Conservation (phyloP, 2,113 vertebrate species). For the Megaceryle torquata region DNA sequence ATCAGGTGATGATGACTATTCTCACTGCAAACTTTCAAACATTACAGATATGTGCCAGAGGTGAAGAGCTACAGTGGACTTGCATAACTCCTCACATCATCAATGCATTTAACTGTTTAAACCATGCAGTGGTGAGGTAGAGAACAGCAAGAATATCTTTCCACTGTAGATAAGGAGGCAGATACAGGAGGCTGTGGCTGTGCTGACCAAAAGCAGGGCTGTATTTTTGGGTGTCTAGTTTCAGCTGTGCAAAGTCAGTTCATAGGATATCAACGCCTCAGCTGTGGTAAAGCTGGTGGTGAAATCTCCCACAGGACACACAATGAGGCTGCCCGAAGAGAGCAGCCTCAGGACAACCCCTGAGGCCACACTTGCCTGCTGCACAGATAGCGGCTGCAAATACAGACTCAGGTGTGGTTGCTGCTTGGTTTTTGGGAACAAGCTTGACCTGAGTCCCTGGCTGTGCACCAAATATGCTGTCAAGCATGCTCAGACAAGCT, state of each 20-base stretch:
- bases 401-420: background rate
- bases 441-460: background rate
- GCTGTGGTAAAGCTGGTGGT: background rate
- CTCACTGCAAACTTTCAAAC: background rate
- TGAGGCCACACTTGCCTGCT: background rate
- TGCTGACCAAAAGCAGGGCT: background rate
- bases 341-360: background rate
- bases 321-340: background rate
- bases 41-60: background rate
- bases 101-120: background rate
- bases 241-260: background rate
- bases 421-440: background rate
- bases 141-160: background rate
- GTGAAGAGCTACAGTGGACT: background rate
- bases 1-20: background rate
- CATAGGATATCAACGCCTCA: background rate
- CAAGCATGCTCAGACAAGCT: constrained; percentile 18
- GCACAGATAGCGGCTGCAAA: background rate
- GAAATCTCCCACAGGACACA: background rate
- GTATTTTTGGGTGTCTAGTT: background rate
- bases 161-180: background rate
- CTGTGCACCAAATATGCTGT: background rate
- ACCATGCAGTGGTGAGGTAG: background rate
- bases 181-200: background rate
- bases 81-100: background rate